Base-by-base conservation (phyloP, 2,797 vertebrate genomes). In the Fistularia commersonii region DNA sequence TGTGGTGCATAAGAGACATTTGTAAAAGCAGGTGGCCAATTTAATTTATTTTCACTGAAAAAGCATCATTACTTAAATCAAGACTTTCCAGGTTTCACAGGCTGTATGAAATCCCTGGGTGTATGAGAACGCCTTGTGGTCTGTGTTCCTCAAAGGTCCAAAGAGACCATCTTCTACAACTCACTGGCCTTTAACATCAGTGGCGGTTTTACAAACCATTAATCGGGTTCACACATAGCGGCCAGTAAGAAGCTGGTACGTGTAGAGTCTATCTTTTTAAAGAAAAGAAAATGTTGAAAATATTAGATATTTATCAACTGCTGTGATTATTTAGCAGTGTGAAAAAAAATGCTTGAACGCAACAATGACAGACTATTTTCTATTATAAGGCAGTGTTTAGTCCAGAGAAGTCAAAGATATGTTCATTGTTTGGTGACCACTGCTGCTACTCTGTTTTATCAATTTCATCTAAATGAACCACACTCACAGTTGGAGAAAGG, bases 401-500 rank as follows among this genome's bases (percentile, higher is more conserved):
- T 50, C 59, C 51, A 57, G 66, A 72, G 52, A 42, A 54, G 70
- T 48, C 47, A 31, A 57, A 14, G 56, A 64, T 62, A 61, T 66
- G 69, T 64, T 77, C 50, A 36, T 43, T 45, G 49, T 40, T 61
- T 37, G 64, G 70, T 44, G 68, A 64, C 74, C 64, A 77, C 65
- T 42, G 48, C 62, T 64, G 69, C 73, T 82, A 69, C 79, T 62
- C 76, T 73, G 72, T 84, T 77, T 76, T 84, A 88, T 85, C 79
- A 81, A 69, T 59, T 69, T 70, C 76, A 83, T 86, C 83, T 83
- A 81, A 82, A 84, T 76, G 78, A 83, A 77, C 76, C 71, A 62
- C 63, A 62, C 77, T 86, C 80, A 83, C 84, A 86, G 86, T 74
- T 83, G 81, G 82, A 85, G 82, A 80, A 87, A 87, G 85, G 81